Percentiles rank a stretch among this genome's conserved stretches.
These are phyloP conservation scores for Atta texana DNA, from an alignment of 1,140 invertebrate species.

Conservation along the genomic window DNA sequence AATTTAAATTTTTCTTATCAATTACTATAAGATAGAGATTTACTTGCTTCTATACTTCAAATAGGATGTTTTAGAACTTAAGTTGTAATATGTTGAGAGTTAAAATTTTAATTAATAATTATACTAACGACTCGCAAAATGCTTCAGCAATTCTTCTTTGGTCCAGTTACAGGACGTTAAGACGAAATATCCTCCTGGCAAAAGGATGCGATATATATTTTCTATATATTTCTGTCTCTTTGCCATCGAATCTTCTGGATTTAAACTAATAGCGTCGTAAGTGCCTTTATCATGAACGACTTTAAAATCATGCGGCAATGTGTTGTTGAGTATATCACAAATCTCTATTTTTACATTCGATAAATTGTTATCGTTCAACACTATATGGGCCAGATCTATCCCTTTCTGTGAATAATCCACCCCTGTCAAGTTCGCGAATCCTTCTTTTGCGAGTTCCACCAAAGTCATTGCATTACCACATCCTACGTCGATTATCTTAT, in stretches of 20 bases:
- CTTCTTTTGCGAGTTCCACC: slow-evolving; percentile 91
- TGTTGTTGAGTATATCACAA: slow-evolving; percentile 87
- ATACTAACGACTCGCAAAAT: slow-evolving; percentile 88
- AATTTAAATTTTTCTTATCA: too few species aligned
- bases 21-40: too few species aligned
- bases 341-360: slow-evolving; percentile 87
- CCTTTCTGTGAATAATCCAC: slow-evolving; percentile 95
- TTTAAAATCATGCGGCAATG: slow-evolving; percentile 85
- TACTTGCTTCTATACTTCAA: too few species aligned
- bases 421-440: slow-evolving; percentile 91
- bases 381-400: slow-evolving; percentile 90
- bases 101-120: slow-evolving; percentile 16
- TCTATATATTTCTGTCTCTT: slow-evolving; percentile 90
- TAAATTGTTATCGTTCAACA: slow-evolving; percentile 87
- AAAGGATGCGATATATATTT: slow-evolving; percentile 88
- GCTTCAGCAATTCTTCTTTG: slow-evolving; percentile 91
- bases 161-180: slow-evolving; percentile 99
- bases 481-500: slow-evolving; percentile 90
- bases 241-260: slow-evolving; percentile 89
- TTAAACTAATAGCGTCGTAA: slow-evolving; percentile 96
- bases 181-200: slow-evolving; percentile 90
- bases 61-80: too few species aligned
- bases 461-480: slow-evolving; percentile 97
- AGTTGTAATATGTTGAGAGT: neutral
- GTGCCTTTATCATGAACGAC: slow-evolving; percentile 96